Base-by-base conservation (phyloP, 2,797 vertebrate species). In the Poecilia velifera region DNA sequence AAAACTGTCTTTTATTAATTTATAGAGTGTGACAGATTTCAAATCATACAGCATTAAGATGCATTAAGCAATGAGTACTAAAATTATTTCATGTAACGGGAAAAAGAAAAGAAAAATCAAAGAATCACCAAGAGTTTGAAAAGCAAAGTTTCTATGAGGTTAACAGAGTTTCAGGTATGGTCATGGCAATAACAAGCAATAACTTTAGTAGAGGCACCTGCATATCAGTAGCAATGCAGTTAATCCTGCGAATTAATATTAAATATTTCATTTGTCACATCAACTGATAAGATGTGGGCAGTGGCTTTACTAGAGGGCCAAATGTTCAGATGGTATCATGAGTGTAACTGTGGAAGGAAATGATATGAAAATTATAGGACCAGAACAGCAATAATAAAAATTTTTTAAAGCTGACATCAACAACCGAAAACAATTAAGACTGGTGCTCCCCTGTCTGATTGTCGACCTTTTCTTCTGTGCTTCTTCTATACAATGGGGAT, bases 381-480 rank as follows among this genome's bases (percentile, higher is more conserved):
- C 78, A 80, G 83, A 87, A 86, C 78, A 75, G 55, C 66, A 76
- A 82, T 78, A 76, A 84, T 73, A 80, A 86, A 86, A 3, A 0
- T 25, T 53, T 20, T 47, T 70, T 5, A 73, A 74, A 78, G 78
- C 76, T 82, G 76, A 82, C 85, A 85, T 87, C 77, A 78, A 84
- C 84, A 90, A 59, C 81, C 86, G 83, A 81, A 90, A 94, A 86
- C 78, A 83, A 80, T 85, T 82, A 86, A 83, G 78, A 86, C 88
- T 78, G 76, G 86, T 82, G 89, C 70, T 82, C 39, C 82, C 77
- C 77, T 78, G 72, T 90, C 90, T 93, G 95, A 95, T 95, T 95
- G 94, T 94, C 93, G 90, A 87, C 84, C 86, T 90, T 87, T 90
- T 85, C 88, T 86, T 39, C 95, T 96, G 95, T 95, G 95, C 95